Evolutionary conservation across 2,797 vertebrate species (phyloP).

Genomic region (Rhynchotus rufescens): DNA sequence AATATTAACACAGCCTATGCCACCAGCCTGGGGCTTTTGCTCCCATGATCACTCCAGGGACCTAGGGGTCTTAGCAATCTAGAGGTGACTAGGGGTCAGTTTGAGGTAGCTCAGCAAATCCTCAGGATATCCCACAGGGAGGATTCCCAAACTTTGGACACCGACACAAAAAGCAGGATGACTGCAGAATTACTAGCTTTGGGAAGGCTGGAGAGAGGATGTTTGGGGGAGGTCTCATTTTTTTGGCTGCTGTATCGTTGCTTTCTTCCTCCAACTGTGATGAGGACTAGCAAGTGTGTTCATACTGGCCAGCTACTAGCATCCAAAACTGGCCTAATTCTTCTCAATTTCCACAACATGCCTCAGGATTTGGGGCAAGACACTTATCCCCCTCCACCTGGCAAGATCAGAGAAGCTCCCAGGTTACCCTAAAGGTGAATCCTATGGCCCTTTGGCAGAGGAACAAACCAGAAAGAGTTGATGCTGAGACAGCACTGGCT

Average conservation of each 20-base stretch:
- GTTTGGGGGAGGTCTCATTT: background rate
- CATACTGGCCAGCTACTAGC: background rate
- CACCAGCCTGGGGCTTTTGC: background rate
- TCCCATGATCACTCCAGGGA: background rate
- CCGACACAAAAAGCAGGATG: background rate
- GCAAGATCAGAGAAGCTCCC: background rate
- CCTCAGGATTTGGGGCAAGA: background rate
- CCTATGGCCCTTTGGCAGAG: background rate
- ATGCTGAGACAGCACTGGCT: background rate
- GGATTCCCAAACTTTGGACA: background rate
- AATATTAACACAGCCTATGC: background rate
- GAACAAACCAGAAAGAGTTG: background rate
- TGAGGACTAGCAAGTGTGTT: background rate
- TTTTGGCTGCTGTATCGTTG: background rate
- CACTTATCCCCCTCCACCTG: background rate
- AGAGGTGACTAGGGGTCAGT: background rate
- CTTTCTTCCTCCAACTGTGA: background rate
- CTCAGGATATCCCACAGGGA: accelerated
- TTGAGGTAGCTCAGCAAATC: background rate
- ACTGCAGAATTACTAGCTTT: background rate
- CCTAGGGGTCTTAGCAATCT: background rate
- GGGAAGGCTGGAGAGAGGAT: background rate
- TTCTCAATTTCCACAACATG: background rate
- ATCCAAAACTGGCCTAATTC: background rate
- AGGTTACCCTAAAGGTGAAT: background rate